Conservation (phyloP, 2,113 vertebrate species). For the Lota lota region DNA sequence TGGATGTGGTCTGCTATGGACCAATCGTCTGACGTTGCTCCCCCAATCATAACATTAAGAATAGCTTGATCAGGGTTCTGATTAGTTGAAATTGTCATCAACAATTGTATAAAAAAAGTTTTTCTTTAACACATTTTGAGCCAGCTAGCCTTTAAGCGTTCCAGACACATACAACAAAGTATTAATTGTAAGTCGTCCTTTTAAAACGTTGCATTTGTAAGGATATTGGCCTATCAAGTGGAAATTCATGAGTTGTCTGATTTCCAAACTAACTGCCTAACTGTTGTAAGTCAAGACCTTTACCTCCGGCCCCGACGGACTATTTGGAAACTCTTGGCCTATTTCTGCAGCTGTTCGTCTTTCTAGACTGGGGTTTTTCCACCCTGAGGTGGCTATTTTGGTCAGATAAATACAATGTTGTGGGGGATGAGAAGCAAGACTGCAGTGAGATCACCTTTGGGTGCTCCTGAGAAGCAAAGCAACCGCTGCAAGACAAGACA, state of each 20-base stretch:
- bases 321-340: conserved; percentile 62
- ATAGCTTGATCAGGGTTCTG: no score
- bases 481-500: conserved; percentile 70
- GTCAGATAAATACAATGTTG: conserved; percentile 75
- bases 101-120: no score
- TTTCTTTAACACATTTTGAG: no score
- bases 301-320: conserved; percentile 54
- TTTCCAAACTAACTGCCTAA: conserved; percentile 32
- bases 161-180: no score
- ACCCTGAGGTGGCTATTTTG: conserved; percentile 72
- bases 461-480: conserved; percentile 62
- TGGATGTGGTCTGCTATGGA: no score
- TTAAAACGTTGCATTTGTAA: no score
- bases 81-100: no score
- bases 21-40: no score
- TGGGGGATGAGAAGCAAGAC: conserved; percentile 54
- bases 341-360: conserved; percentile 59
- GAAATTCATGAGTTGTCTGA: conserved; percentile 9
- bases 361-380: conserved; percentile 72
- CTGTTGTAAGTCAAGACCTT: conserved; percentile 52
- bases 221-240: no score
- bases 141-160: no score
- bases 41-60: no score
- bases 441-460: conserved; percentile 70
- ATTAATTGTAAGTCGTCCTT: no score